Percentiles rank a stretch among this genome's conserved stretches.
Evolutionary conservation across 2,888 invertebrate species (phyloP).

Genomic region (Tiliacea citrago): DNA sequence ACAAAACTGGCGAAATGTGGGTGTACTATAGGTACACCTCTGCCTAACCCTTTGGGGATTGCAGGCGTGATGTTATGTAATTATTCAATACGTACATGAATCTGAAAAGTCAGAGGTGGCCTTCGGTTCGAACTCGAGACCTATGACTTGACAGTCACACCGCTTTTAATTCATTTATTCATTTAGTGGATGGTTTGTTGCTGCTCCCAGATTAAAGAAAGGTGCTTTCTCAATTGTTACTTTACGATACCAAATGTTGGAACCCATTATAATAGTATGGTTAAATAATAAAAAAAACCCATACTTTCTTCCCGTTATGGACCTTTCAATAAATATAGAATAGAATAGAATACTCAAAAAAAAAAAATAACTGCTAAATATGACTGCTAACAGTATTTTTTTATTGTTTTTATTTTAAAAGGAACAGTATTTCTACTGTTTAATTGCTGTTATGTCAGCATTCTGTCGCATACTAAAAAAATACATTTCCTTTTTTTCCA

Average conservation of each 20-base stretch:
- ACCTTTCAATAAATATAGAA: slow-evolving; percentile 11
- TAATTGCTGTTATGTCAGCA: neutral
- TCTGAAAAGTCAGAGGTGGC: too few species aligned
- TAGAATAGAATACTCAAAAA: too few species aligned
- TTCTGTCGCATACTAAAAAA: neutral
- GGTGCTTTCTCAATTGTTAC: slow-evolving; percentile 6
- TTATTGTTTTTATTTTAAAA: slow-evolving; percentile 1
- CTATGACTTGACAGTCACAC: too few species aligned
- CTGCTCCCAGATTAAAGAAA: neutral
- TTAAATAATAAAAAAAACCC: slow-evolving; percentile 23
- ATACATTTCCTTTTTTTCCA: neutral
- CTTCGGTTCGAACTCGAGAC: too few species aligned
- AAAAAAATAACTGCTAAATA: too few species aligned
- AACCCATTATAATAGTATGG: slow-evolving; percentile 40
- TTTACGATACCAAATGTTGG: slow-evolving; percentile 29
- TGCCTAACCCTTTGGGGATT: too few species aligned
- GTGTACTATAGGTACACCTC: too few species aligned
- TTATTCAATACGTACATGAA: too few species aligned
- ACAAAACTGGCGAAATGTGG: too few species aligned
- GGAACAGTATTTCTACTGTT: slow-evolving; percentile 4
- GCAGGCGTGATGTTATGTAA: too few species aligned
- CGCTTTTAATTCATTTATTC: too few species aligned
- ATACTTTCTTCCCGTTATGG: neutral
- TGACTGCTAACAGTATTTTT: neutral
- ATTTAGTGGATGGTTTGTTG: neutral